phyloP scores from a whole-genome alignment of 1,140 invertebrate genomes.

The Galleria mellonella region DNA sequence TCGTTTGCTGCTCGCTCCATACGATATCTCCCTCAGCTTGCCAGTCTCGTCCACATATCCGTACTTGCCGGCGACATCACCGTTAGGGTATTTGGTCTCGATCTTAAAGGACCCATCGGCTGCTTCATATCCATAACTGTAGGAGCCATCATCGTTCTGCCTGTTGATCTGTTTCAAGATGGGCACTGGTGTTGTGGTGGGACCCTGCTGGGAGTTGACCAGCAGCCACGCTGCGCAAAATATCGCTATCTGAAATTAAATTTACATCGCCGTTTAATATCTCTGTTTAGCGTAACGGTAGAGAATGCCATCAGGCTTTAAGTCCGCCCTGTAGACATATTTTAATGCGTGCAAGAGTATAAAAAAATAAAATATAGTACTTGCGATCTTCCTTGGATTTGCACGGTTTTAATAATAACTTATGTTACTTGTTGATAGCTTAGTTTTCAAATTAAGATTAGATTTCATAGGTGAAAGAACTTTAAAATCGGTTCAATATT shows the following conservation, averaged over 20 bases:
- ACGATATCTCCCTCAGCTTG: constrained; percentile 81
- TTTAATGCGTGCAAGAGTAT: too few relatives aligned
- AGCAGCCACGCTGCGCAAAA: constrained; percentile 37
- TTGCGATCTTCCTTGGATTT: too few relatives aligned
- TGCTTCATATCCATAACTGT: constrained; percentile 91
- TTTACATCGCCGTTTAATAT: constrained; percentile 1
- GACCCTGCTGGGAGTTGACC: constrained; percentile 32
- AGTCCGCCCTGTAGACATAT: too few relatives aligned
- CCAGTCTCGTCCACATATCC: constrained; percentile 88
- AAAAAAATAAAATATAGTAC: too few relatives aligned
- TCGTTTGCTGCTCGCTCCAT: constrained; percentile 82
- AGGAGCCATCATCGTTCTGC: constrained; percentile 90
- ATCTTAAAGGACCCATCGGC: constrained; percentile 95
- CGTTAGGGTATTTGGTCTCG: constrained; percentile 88
- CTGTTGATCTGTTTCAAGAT: constrained; percentile 83
- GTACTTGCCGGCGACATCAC: constrained; percentile 88
- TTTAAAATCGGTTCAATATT: too few relatives aligned
- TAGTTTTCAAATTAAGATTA: too few relatives aligned
- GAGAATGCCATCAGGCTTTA: too few relatives aligned
- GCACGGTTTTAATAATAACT: too few relatives aligned
- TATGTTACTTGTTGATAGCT: too few relatives aligned
- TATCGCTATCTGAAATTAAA: constrained; percentile 29
- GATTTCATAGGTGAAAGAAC: too few relatives aligned
- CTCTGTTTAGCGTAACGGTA: too few relatives aligned
- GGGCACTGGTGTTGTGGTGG: constrained; percentile 78